Evolutionary conservation across 2,113 vertebrate species (phyloP).

Genomic region (Phalacrocorax brasilianus): DNA sequence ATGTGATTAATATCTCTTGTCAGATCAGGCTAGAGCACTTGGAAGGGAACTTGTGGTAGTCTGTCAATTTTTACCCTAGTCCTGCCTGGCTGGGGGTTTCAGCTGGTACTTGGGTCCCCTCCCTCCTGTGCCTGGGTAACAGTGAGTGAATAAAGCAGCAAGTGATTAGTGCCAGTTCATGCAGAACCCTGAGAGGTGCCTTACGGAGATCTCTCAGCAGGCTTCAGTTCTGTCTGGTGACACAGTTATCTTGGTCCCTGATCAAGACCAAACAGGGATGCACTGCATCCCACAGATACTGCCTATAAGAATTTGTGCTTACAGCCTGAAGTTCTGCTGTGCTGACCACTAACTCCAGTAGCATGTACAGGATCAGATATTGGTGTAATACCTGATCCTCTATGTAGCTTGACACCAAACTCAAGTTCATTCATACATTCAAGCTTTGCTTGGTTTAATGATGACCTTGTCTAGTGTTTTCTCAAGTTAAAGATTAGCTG

Average conservation of each 20-base stretch:
- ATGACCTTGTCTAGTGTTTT: neutral
- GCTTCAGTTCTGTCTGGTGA: neutral
- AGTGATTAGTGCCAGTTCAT: neutral
- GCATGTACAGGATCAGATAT: neutral
- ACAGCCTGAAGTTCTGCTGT: neutral
- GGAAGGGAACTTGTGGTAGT: neutral
- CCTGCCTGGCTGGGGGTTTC: neutral
- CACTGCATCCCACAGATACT: neutral
- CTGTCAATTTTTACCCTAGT: neutral
- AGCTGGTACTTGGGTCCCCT: neutral
- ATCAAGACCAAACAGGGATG: neutral
- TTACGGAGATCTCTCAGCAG: neutral
- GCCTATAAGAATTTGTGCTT: neutral
- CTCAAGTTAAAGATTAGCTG: neutral
- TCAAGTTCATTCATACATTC: neutral
- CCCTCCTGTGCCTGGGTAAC: neutral
- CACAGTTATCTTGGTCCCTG: neutral
- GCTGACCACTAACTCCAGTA: neutral
- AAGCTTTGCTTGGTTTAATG: neutral
- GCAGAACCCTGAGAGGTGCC: neutral
- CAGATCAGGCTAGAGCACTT: neutral
- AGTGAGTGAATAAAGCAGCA: neutral
- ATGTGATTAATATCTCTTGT: neutral
- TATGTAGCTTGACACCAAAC: neutral
- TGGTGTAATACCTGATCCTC: neutral